Evolutionary conservation across 2,888 invertebrate species (phyloP).

Genomic region (Abscondita cerata): DNA sequence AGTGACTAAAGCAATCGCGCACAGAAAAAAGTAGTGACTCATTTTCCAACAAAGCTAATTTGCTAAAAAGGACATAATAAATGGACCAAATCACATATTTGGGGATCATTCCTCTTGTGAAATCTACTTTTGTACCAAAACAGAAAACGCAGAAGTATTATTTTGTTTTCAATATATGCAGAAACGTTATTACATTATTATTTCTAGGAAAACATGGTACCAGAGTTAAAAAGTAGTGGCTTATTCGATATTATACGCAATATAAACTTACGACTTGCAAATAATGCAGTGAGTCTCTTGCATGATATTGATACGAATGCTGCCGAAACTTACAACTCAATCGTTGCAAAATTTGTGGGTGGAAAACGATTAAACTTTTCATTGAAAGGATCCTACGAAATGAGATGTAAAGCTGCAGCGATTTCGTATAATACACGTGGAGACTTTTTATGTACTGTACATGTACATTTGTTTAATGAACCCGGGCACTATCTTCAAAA

Average conservation of each 20-base stretch:
- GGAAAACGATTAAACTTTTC: conserved; percentile 48
- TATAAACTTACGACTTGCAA: background rate
- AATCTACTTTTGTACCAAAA: background rate
- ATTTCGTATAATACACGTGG: conserved; percentile 42
- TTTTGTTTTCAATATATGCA: background rate
- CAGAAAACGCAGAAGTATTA: background rate
- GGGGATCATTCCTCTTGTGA: background rate
- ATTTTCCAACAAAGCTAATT: background rate
- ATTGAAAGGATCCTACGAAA: conserved; percentile 42
- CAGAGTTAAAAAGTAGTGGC: conserved; percentile 1
- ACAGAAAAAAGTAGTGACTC: background rate
- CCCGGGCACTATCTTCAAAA: background rate
- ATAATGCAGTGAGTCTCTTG: conserved; percentile 5
- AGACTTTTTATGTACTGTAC: background rate
- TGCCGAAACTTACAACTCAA: conserved; percentile 45
- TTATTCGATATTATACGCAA: background rate
- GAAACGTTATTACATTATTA: background rate
- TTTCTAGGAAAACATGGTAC: conserved; percentile 1
- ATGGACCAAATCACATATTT: conserved; percentile 4
- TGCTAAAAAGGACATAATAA: background rate
- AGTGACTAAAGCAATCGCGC: conserved; percentile 7
- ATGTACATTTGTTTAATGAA: background rate
- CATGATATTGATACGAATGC: conserved; percentile 41
- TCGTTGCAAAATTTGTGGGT: conserved; percentile 46
- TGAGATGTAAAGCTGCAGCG: conserved; percentile 45